Evolutionary conservation across 2,888 invertebrate genomes (phyloP).

Genomic region (Hyposoter didymator): DNA sequence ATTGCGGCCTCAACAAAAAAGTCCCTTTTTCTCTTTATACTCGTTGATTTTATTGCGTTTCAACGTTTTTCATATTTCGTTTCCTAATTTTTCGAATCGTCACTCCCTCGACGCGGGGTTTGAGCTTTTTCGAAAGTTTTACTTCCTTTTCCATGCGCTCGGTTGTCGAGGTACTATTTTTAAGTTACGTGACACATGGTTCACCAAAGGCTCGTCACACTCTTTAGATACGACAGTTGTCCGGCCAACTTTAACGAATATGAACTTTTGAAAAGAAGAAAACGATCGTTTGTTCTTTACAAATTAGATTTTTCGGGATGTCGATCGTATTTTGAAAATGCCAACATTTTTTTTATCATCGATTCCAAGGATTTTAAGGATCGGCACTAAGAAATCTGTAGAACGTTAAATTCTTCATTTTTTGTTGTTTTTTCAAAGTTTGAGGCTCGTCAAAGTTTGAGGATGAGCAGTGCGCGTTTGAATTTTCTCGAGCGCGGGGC

Average conservation of each 20-base stretch:
- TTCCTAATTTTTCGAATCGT: too few relatives aligned
- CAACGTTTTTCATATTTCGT: too few relatives aligned
- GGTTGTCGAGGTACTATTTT: neutral
- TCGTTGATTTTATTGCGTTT: neutral
- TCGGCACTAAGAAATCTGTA: neutral
- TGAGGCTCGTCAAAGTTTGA: neutral
- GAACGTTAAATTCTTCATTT: neutral
- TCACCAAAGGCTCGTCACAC: slow-evolving; percentile 2
- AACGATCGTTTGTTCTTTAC: neutral
- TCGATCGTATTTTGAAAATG: neutral
- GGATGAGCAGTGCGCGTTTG: neutral
- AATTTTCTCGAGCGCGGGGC: slow-evolving; percentile 19
- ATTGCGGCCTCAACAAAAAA: neutral
- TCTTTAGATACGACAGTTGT: neutral
- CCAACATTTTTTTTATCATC: neutral
- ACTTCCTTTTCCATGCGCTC: neutral
- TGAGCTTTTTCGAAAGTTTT: neutral
- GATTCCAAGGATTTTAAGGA: neutral
- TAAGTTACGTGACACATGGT: neutral
- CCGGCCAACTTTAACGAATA: neutral
- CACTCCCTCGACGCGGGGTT: neutral
- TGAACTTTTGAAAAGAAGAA: neutral
- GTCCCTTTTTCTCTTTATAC: neutral
- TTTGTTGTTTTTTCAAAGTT: neutral
- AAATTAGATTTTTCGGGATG: neutral